Conservation (phyloP, 2,113 vertebrate species). For the Pachypanchax playfairii region DNA sequence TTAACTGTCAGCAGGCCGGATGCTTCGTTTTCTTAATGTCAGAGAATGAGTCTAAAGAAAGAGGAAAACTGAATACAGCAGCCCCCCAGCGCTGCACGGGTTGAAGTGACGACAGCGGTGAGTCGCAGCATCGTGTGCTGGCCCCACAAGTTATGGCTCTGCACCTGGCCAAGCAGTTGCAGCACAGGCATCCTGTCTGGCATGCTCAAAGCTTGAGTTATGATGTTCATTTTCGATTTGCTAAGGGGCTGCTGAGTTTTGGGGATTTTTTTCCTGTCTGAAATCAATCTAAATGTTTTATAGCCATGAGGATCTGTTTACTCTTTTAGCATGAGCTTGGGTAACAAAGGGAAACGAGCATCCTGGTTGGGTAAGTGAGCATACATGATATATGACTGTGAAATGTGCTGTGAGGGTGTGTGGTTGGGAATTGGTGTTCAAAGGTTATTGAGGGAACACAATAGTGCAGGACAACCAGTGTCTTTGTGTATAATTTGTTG, state of each 20-base stretch:
- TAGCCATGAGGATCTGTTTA: conserved; percentile 45
- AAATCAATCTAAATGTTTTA: conserved; percentile 67
- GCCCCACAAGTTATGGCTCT: conserved; percentile 53
- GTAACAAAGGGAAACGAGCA: conserved; percentile 20
- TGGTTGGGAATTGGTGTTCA: not conserved
- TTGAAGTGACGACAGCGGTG: conserved; percentile 17
- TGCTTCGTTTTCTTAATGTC: too few species aligned
- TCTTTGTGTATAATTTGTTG: conserved; percentile 7
- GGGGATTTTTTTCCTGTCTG: conserved; percentile 21
- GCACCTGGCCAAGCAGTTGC: conserved; percentile 42
- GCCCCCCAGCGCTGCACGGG: conserved; percentile 30
- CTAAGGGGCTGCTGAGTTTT: conserved; percentile 22
- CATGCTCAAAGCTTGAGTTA: conserved; percentile 64
- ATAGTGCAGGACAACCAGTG: not conserved
- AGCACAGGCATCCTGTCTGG: conserved; percentile 29
- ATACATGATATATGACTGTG: conserved; percentile 2
- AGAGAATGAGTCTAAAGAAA: not conserved
- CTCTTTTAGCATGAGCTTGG: conserved; percentile 21
- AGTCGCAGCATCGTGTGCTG: conserved; percentile 25
- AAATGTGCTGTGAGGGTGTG: not conserved
- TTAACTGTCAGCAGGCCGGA: conserved; percentile 13
- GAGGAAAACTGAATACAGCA: conserved; percentile 6
- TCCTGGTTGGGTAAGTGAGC: conserved; percentile 19
- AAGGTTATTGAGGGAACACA: not conserved
- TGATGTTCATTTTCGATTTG: conserved; percentile 68